phyloP scores from a whole-genome alignment of 2,888 invertebrate genomes.

The Petrophora chlorosata region DNA sequence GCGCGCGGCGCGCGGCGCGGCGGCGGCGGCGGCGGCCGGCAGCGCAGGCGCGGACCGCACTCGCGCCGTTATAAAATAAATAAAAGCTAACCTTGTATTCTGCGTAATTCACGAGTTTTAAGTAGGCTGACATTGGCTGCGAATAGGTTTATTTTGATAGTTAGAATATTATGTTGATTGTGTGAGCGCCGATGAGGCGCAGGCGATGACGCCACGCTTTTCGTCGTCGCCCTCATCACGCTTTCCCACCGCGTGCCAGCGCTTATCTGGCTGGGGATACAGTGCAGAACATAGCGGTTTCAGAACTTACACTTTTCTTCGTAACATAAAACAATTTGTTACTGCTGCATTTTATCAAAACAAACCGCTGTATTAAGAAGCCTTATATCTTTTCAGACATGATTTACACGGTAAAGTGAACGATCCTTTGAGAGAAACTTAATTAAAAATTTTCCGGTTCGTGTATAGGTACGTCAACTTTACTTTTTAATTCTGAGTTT shows the following conservation, averaged over 20 bases:
- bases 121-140: constrained; percentile 44
- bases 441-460: no score
- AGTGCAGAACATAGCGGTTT: no score
- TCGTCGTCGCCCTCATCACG: constrained; percentile 17
- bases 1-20: constrained; percentile 34
- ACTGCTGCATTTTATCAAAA: no score
- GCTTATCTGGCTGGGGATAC: no score
- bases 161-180: constrained; percentile 24
- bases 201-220: constrained; percentile 17
- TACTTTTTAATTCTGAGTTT: no score
- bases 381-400: no score
- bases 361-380: no score
- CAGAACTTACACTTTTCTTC: no score
- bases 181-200: constrained; percentile 22
- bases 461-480: no score
- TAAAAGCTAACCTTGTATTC: constrained; percentile 47
- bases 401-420: no score
- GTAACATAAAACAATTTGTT: no score
- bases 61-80: constrained; percentile 19
- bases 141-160: constrained; percentile 42
- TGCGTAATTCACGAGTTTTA: constrained; percentile 42
- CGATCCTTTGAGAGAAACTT: no score
- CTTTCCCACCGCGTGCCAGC: not conserved
- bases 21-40: constrained; percentile 20
- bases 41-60: constrained; percentile 26